Evolutionary conservation across 2,113 vertebrate genomes (phyloP).

Genomic region (Catharus fuscescens): DNA sequence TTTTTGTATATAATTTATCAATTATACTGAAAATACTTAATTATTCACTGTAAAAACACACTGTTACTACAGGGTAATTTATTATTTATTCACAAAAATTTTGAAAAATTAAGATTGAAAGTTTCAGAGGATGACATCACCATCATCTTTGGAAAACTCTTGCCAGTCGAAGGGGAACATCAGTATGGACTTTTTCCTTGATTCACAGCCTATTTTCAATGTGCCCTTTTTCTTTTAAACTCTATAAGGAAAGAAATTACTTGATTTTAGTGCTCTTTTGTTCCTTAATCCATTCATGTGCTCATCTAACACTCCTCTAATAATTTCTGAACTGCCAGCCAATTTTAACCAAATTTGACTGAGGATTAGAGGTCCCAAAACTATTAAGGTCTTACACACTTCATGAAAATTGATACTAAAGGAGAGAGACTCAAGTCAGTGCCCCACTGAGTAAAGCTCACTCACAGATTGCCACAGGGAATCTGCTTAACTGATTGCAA

Average conservation of each 20-base stretch:
- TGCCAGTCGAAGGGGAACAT: neutral
- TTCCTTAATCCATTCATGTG: neutral
- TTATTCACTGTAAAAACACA: neutral
- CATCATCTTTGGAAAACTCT: neutral
- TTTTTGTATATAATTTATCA: neutral
- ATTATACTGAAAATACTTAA: neutral
- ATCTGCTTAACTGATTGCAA: neutral
- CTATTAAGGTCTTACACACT: constrained; percentile 39
- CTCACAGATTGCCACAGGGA: constrained; percentile 4
- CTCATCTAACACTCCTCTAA: neutral
- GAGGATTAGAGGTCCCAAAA: constrained; percentile 57
- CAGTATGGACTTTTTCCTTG: neutral
- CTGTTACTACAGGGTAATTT: neutral
- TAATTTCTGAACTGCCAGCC: constrained; percentile 33
- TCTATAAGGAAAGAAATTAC: neutral
- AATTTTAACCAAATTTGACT: constrained; percentile 58
- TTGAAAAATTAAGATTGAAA: neutral
- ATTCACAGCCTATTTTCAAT: neutral
- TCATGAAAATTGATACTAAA: constrained; percentile 38
- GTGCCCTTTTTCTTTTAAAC: neutral
- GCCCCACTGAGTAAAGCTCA: constrained; percentile 1
- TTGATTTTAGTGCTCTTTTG: neutral
- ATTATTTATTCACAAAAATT: neutral
- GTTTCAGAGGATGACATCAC: neutral
- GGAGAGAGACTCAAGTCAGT: neutral